phyloP scores from a whole-genome alignment of 2,797 vertebrate genomes.

The Pelobates cultripes region DNA sequence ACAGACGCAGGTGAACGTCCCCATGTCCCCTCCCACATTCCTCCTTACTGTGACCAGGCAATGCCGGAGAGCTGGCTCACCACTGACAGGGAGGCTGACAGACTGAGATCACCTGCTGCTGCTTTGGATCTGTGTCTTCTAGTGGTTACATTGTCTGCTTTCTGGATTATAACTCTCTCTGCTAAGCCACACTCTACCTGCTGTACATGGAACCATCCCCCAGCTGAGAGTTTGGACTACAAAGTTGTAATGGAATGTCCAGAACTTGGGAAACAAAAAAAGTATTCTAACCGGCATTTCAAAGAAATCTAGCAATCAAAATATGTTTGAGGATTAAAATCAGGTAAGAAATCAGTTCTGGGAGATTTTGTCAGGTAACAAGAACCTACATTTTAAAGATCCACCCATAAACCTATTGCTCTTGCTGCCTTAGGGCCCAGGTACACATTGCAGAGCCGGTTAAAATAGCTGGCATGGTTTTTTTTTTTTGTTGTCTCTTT shows the following conservation, averaged over 20 bases:
- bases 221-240: neutral
- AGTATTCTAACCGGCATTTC: neutral
- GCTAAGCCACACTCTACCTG: neutral
- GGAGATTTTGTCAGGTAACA: neutral
- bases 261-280: conserved; percentile 3
- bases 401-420: neutral
- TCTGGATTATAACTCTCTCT: conserved; percentile 1
- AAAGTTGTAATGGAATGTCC: neutral
- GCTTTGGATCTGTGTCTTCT: conserved; percentile 31
- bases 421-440: neutral
- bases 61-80: conserved; percentile 20
- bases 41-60: conserved; percentile 39
- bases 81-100: conserved; percentile 24
- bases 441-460: neutral
- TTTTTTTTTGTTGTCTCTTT: too few species aligned
- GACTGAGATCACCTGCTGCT: conserved; percentile 36
- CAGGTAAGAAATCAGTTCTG: neutral
- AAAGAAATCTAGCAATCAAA: neutral
- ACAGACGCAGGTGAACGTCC: conserved; percentile 44
- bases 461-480: neutral
- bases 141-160: conserved; percentile 11
- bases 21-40: conserved; percentile 48
- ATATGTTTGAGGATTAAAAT: neutral
- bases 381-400: neutral
- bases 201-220: neutral